Percentiles rank a stretch among this genome's conserved stretches.
Conservation (phyloP, 2,113 vertebrate genomes). For the Neotragus moschatus region DNA sequence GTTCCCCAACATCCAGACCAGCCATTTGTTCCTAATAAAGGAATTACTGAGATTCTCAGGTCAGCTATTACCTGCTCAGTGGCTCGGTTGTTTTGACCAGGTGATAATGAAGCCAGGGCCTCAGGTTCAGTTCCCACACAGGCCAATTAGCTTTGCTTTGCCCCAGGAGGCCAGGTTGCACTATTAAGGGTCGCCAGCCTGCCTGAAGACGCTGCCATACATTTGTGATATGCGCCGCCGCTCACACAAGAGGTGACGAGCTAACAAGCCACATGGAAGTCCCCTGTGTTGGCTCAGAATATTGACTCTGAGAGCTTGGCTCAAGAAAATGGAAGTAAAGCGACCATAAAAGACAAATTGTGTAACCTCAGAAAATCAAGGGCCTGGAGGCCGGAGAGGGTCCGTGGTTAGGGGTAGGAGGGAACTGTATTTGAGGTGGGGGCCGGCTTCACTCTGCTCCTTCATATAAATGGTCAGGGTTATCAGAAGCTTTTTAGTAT, state of each 20-base stretch:
- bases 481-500: neutral
- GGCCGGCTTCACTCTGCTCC: neutral
- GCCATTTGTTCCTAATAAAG: constrained; percentile 26
- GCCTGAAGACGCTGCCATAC: neutral
- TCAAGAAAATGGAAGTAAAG: neutral
- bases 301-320: neutral
- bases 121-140: neutral
- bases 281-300: neutral
- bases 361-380: neutral
- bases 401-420: fast-evolving
- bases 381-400: neutral
- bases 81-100: neutral
- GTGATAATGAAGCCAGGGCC: constrained; percentile 30
- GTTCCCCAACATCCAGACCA: neutral
- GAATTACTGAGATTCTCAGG: neutral
- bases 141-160: neutral
- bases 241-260: neutral
- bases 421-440: neutral
- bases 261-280: neutral
- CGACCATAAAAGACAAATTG: neutral
- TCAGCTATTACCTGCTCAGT: neutral
- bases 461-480: neutral
- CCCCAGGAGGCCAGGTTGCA: neutral
- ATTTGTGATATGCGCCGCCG: neutral
- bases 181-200: neutral